Base-by-base conservation (phyloP, 2,797 vertebrate species). In the Coracias cyanogaster region DNA sequence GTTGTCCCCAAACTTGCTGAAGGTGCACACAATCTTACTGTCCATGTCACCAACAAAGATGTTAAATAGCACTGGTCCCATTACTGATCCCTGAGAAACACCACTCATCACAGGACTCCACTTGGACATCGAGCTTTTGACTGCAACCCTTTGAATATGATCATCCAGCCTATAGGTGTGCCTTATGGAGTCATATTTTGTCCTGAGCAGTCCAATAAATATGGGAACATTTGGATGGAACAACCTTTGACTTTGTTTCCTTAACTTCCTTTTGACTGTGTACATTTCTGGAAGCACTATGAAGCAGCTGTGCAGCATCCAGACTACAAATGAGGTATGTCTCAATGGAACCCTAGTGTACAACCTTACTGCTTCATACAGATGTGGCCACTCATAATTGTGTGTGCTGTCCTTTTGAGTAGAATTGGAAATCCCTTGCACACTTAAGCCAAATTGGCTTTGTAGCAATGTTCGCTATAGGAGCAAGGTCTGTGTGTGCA, bases 401-500 rank as follows among this genome's bases (percentile, higher is more conserved):
- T 15, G 11, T 33, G 24, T 62, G 11, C 39, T 78, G 60, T 57
- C 33, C 15, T 19, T 81, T 41, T 65, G 31, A 72, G 52, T 35
- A 57, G 20, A 48, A 21, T 43, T 26, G 71, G 64, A 24, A 35
- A 46, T 15, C 26, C 13, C 52, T 61, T 74, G 41, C 37, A 20
- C 76, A 46, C 20, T 3, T 12, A 54, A 89, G 9, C 17, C 31
- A 71, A 61, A 54, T 2, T 67, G 13, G 33, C 18, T 81, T 61
- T 28, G 16, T 28, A 54, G 20, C 14, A 41, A 3, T 1, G 7
- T 9, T 84, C 4, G 0, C 7, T 35, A 2, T 0, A 1, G 45
- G 54, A 67, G 26, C 14, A 83, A 83, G 7, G 24, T 67, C 20
- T 2, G 0, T 13, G 12, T 58, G n/a, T 33, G 24, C 5, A 12